Evolutionary conservation across 2,888 invertebrate species (phyloP), one percentile per base, ranked within the genome.

Genomic region (Neocrepidodera transversa): DNA sequence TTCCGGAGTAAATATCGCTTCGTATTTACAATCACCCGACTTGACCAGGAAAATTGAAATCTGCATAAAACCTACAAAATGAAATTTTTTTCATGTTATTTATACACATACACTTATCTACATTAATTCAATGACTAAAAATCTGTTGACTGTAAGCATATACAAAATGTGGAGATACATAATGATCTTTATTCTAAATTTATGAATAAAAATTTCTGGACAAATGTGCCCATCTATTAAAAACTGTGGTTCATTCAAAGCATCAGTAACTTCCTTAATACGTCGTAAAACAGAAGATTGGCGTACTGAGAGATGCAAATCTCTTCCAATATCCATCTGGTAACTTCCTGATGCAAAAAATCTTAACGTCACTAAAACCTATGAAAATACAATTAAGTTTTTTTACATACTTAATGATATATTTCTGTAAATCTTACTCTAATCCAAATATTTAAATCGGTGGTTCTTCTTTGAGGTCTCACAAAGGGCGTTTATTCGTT

Each of bases 21-120:
- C 65, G 59, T 73, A 69, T 1, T 70, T 72, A 23, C 70, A 70
- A 56, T 71, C 66, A 67, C 7, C 71, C 70, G 16, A 70, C 54
- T 26, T 65, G 62, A 35, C 47, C 52, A 30, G 42, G 32, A 26
- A 43, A 11, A 30, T 30, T 17, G 16, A 30, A 17, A 11, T 42
- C 13, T 10, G 23, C 42, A 42, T 26, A 52, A 42, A 52, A 52
- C n/a, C 42, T 52, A 42, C 26, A 52, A 42, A 32, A 20, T 42
- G 17, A 6, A 11, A 42, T 23, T 23, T 23, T 23, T 23, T 23
- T 7, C 23, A 23, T 5, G 23, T 23, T 23, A 23, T 23, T 3
- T 23, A 23, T 23, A 23, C 23, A n/a, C n/a, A n/a, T n/a, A n/a
- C n/a, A n/a, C n/a, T 3, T 23, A 23, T 23, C 7, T 23, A 23